Conservation (phyloP, 2,888 invertebrate genomes). For the Andrena flavipes region DNA sequence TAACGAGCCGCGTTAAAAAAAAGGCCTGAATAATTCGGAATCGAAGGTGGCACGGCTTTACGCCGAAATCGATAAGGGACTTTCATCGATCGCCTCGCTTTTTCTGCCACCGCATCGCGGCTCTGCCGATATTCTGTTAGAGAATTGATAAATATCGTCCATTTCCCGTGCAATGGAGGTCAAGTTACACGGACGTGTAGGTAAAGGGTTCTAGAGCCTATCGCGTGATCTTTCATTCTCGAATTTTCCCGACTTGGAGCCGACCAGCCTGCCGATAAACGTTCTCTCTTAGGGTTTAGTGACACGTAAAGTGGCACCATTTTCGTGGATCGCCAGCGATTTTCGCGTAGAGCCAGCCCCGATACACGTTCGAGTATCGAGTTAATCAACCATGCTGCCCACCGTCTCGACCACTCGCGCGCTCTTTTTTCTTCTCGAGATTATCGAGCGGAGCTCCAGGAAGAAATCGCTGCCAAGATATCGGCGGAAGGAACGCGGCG, state of each 20-base stretch:
- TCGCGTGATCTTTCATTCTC: conserved; percentile 6
- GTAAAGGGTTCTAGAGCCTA: no score
- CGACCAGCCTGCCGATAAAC: conserved; percentile 4
- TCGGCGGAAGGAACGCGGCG: conserved; percentile 49
- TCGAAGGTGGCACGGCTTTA: neutral
- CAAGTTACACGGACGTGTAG: neutral
- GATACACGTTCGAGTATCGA: conserved; percentile 50
- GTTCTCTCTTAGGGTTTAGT: conserved; percentile 24
- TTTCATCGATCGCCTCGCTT: conserved; percentile 13
- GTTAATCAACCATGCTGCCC: conserved; percentile 67
- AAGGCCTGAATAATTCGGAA: conserved; percentile 72
- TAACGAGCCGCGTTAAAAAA: conserved; percentile 68
- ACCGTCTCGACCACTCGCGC: conserved; percentile 59
- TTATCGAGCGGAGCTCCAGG: conserved; percentile 42
- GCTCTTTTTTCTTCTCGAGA: conserved; percentile 21
- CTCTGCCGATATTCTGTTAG: neutral
- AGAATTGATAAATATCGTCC: neutral
- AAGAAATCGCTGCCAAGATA: conserved; percentile 63
- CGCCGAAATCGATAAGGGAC: conserved; percentile 18
- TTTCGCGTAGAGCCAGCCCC: conserved; percentile 21
- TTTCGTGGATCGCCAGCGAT: conserved; percentile 27
- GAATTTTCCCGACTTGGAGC: neutral
- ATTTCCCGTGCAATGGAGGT: neutral
- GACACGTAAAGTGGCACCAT: conserved; percentile 30
- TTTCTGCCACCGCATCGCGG: neutral